phyloP scores from a whole-genome alignment of 2,888 invertebrate species.

The Tortrix viridana region DNA sequence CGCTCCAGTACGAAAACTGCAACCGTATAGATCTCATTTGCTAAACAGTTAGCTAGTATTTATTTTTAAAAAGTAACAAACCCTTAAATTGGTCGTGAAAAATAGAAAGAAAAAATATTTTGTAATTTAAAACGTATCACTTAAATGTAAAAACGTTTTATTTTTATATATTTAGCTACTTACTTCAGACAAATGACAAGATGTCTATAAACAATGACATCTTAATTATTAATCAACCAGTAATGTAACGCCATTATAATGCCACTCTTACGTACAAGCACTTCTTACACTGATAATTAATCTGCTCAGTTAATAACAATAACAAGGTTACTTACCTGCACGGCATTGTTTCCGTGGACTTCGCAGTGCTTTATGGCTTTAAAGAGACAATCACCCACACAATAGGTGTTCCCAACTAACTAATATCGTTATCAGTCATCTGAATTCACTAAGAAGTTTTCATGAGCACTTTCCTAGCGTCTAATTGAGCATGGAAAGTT shows the following conservation, averaged over 20 bases:
- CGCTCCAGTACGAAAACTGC: no score
- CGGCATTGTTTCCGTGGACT: constrained; percentile 9
- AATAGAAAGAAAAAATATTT: no score
- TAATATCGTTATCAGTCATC: constrained; percentile 31
- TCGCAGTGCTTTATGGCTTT: constrained; percentile 15
- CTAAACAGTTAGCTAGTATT: no score
- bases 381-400: constrained; percentile 16
- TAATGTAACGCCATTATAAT: not conserved
- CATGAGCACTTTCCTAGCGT: constrained; percentile 14
- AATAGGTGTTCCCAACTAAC: constrained; percentile 13
- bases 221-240: not conserved
- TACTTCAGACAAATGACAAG: no score
- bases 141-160: no score
- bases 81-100: no score
- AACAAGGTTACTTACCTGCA: constrained; percentile 6
- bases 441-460: constrained; percentile 16
- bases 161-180: no score
- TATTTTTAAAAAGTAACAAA: no score
- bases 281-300: constrained; percentile 1
- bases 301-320: constrained; percentile 15
- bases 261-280: not conserved
- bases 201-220: not conserved
- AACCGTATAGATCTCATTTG: no score
- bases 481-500: constrained; percentile 25
- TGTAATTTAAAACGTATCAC: no score